Evolutionary conservation across 1,140 invertebrate genomes (phyloP), one percentile per base, ranked within the genome.

Genomic region (Piezodorus guildinii): DNA sequence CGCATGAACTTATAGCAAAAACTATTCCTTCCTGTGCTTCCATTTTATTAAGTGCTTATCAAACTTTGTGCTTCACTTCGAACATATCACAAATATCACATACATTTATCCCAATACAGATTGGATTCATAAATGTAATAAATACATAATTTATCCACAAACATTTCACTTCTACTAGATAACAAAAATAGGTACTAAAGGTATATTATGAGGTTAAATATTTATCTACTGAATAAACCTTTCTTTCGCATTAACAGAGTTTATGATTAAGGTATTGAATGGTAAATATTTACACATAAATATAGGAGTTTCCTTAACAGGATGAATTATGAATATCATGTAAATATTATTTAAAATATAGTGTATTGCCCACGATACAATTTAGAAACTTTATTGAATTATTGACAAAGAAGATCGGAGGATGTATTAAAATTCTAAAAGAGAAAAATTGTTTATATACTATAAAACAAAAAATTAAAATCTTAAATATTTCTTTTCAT

Each of bases 71-170:
- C 54, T 27, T 27, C 30, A 16, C 54, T 58, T 34, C 21, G 49
- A 8, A 25, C 30, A 23, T 58, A 58, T 58, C 54, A 58, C 54
- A 27, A 58, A 27, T 58, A 58, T 58, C 54, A 58, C 54, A 58
- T 58, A 27, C 54, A 58, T 58, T 58, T 58, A 52, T 52, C 23
- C 49, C 23, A 52, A 21, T 6, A 15, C 17, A 5, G 5, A 52
- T 21, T 52, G 49, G 49, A 21, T 21, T 8, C 10, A 58, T 27
- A 23, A n/a, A 58, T 58, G 46, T 49, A 21, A 30, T 30, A 30
- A 30, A 30, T 30, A 30, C 27, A 30, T 30, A 30, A 19, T 9
- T 49, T 21, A 49, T 16, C 17, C 17, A 16, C 45, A 46, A 6
- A 46, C 15, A 46, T 21, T 19, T 19, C n/a, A 49, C n/a, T 49